These are phyloP conservation scores for Lithobates pipiens DNA, from an alignment of 2,797 vertebrate species.

Conservation along the genomic window DNA sequence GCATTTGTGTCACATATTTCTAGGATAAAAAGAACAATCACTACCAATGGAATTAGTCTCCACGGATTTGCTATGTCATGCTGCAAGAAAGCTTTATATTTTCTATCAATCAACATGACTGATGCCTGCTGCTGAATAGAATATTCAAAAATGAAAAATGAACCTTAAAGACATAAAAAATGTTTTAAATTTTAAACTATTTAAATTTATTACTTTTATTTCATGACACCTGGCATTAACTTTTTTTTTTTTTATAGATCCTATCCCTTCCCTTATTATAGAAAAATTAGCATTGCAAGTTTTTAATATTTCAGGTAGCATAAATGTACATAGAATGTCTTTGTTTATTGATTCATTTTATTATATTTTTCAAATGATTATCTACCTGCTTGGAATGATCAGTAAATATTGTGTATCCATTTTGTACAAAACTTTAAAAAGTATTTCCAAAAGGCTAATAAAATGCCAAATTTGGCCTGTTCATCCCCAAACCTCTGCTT, in stretches of 20 bases:
- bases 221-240: slow-evolving; percentile 8
- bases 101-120: slow-evolving; percentile 42
- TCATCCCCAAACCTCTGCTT: no score
- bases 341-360: background rate
- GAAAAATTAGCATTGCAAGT: background rate
- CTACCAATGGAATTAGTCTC: slow-evolving; percentile 43
- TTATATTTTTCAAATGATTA: no score
- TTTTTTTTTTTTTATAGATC: slow-evolving; percentile 1
- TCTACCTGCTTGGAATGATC: background rate
- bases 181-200: slow-evolving; percentile 29
- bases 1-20: slow-evolving; percentile 35
- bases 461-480: no score
- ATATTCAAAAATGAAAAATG: slow-evolving; percentile 33
- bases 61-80: slow-evolving; percentile 27
- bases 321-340: no score
- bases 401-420: background rate
- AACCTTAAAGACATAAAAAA: slow-evolving; percentile 38
- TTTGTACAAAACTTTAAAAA: background rate
- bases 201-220: slow-evolving; percentile 16
- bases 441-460: no score
- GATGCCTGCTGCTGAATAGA: slow-evolving; percentile 31
- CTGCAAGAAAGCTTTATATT: slow-evolving; percentile 33
- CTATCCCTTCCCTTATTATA: background rate
- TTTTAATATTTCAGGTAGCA: background rate
- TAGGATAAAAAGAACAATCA: slow-evolving; percentile 36